Evolutionary conservation across 2,888 invertebrate species (phyloP).

Genomic region (Spodoptera picta): DNA sequence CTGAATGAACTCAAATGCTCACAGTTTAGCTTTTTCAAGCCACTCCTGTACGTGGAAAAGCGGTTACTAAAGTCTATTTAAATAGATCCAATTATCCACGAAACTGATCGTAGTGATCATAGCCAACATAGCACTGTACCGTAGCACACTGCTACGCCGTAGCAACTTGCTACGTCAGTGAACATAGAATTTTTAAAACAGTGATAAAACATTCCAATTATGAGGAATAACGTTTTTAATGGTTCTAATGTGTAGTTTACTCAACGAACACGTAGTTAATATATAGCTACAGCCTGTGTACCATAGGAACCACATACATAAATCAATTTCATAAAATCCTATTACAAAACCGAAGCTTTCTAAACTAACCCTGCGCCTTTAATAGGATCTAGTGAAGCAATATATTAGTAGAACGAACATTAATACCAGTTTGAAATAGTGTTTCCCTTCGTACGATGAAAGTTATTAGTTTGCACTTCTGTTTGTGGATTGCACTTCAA

Average conservation of each 20-base stretch:
- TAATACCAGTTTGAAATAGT: constrained; percentile 53
- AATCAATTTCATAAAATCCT: constrained; percentile 55
- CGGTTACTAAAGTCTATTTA: no score
- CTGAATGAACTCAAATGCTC: no score
- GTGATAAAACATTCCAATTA: no score
- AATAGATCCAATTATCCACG: no score
- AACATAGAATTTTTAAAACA: constrained; percentile 3
- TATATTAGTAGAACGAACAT: constrained; percentile 53
- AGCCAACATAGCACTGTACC: not conserved
- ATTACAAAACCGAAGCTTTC: constrained; percentile 48
- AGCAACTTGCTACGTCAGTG: constrained; percentile 7
- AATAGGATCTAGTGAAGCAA: constrained; percentile 53
- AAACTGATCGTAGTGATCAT: no score
- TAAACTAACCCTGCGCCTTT: constrained; percentile 52
- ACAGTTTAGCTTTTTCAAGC: no score
- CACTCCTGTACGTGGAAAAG: no score
- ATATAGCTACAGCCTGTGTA: not conserved
- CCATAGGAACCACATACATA: constrained; percentile 28
- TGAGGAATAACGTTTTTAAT: no score
- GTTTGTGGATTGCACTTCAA: constrained; percentile 48
- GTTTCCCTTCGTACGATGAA: constrained; percentile 43
- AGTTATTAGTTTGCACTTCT: constrained; percentile 53
- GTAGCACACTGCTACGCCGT: constrained; percentile 22
- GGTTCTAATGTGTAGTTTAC: no score
- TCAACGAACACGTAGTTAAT: constrained; percentile 2